phyloP scores from a whole-genome alignment of 2,113 vertebrate species.

The Forbesichthys agassizii region DNA sequence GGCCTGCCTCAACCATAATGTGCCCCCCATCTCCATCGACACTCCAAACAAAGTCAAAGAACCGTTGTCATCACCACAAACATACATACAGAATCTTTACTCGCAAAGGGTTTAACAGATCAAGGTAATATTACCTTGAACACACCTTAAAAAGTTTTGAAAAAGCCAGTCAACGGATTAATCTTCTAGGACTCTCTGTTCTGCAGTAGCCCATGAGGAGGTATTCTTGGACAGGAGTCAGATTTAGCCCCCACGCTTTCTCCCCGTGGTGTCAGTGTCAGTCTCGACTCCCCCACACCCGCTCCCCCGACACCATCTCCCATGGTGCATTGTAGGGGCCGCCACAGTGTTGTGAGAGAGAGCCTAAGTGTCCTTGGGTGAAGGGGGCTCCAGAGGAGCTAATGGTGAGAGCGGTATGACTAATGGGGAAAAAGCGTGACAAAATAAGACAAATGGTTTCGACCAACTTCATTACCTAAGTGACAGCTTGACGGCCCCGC shows the following conservation, averaged over 20 bases:
- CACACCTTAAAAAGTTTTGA: too few relatives aligned
- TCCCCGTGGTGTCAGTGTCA: slow-evolving; percentile 32
- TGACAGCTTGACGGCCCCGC: slow-evolving; percentile 76
- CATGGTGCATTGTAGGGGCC: slow-evolving; percentile 44
- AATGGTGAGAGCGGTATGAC: slow-evolving; percentile 75
- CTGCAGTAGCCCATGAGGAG: slow-evolving; percentile 1
- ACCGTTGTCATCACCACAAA: too few relatives aligned
- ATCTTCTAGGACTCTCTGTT: slow-evolving; percentile 29
- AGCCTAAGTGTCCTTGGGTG: slow-evolving; percentile 78
- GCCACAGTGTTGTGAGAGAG: slow-evolving; percentile 61
- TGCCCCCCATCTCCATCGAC: too few relatives aligned
- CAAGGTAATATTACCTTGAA: too few relatives aligned
- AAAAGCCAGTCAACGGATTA: slow-evolving; percentile 14
- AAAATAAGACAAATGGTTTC: slow-evolving; percentile 83
- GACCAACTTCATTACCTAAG: slow-evolving; percentile 81
- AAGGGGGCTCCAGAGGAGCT: slow-evolving; percentile 74
- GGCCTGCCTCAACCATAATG: too few relatives aligned
- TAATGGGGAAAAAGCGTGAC: slow-evolving; percentile 78
- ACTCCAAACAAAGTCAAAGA: too few relatives aligned
- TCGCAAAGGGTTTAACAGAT: too few relatives aligned
- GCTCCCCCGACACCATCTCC: slow-evolving; percentile 32
- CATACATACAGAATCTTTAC: too few relatives aligned
- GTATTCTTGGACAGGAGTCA: slow-evolving; percentile 18
- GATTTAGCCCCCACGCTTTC: slow-evolving; percentile 23
- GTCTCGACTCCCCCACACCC: slow-evolving; percentile 27